Conservation (phyloP, 2,113 vertebrate genomes). For the Gobius niger region DNA sequence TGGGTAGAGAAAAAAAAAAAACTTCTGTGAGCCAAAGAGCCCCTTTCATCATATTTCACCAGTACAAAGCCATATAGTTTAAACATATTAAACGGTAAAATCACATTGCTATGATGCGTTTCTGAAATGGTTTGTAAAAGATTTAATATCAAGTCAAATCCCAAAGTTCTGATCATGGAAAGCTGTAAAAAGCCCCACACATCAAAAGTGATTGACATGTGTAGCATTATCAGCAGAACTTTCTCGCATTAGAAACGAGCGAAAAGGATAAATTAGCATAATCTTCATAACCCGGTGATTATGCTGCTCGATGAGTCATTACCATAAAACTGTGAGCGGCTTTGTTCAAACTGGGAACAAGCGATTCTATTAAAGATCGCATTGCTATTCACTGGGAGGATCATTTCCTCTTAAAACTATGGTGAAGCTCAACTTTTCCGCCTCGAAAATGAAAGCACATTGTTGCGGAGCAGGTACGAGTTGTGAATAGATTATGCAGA, state of each 20-base stretch:
- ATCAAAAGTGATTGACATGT: background rate
- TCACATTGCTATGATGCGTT: too few species aligned
- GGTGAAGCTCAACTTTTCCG: background rate
- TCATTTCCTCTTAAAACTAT: background rate
- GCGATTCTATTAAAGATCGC: background rate
- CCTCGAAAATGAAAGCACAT: background rate
- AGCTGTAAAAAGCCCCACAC: background rate
- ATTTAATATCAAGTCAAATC: background rate
- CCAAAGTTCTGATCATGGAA: background rate
- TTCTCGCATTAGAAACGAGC: background rate
- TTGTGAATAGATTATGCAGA: background rate
- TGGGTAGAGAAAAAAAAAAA: too few species aligned
- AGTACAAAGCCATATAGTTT: too few species aligned
- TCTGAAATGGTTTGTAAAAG: too few species aligned
- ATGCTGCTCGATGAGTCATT: background rate
- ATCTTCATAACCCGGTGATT: background rate
- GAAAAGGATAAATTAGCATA: conserved; percentile 4
- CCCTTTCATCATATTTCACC: too few species aligned
- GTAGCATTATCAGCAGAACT: background rate
- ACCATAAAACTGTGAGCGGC: background rate
- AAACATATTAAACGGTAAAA: too few species aligned
- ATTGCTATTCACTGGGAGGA: background rate
- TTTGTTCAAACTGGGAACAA: conserved; percentile 6
- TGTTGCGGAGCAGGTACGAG: background rate
- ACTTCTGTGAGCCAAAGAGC: too few species aligned